These are phyloP conservation scores for Ailurus styani DNA, from an alignment of 2,113 vertebrate species.

Conservation along the genomic window DNA sequence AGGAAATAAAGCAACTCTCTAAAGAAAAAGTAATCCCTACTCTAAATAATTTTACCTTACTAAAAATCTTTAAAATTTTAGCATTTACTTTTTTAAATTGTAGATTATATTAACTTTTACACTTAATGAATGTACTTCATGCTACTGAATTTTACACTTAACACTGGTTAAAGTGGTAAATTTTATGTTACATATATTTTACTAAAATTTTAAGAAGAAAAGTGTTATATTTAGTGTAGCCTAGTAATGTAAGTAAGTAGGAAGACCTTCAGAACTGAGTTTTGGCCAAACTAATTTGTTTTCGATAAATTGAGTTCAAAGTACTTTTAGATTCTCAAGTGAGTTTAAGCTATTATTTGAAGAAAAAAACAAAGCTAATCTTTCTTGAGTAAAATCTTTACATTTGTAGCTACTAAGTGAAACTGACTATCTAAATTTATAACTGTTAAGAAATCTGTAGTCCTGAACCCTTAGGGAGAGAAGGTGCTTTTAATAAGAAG, in stretches of 20 bases:
- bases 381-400: slow-evolving; percentile 5
- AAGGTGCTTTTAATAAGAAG: slow-evolving; percentile 16
- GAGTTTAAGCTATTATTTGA: not conserved
- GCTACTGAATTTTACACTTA: not conserved
- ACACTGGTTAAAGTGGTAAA: slow-evolving; percentile 7
- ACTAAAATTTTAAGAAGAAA: not conserved
- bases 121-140: not conserved
- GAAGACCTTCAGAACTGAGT: not conserved
- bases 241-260: not conserved
- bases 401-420: slow-evolving; percentile 12
- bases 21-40: slow-evolving; percentile 83
- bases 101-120: not conserved
- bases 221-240: not conserved
- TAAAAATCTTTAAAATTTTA: slow-evolving; percentile 1
- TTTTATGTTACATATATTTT: slow-evolving; percentile 3
- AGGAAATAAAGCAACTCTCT: slow-evolving; percentile 78
- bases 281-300: not conserved
- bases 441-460: not conserved
- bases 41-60: slow-evolving; percentile 24
- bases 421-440: not conserved
- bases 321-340: not conserved
- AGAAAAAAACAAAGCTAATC: not conserved
- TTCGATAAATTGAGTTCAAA: slow-evolving; percentile 11
- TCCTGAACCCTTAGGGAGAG: not conserved
- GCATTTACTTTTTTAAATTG: not conserved